These are phyloP conservation scores for Eupithecia pulchellata DNA, from an alignment of 2,888 invertebrate species.

Conservation along the genomic window DNA sequence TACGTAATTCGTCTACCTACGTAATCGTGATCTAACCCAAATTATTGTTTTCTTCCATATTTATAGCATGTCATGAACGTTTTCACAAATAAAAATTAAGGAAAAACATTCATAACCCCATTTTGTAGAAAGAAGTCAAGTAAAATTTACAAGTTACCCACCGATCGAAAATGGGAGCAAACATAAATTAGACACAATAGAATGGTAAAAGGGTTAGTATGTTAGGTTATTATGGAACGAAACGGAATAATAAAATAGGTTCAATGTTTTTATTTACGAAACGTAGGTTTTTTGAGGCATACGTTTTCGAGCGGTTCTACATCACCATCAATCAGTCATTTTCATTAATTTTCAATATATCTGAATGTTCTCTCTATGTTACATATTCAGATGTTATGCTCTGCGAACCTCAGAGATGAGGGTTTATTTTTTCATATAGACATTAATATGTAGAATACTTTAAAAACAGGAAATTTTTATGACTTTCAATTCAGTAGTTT, in stretches of 20 bases:
- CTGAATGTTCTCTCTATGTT: too few relatives aligned
- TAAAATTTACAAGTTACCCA: neutral
- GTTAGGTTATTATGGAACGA: neutral
- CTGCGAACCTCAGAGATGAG: too few relatives aligned
- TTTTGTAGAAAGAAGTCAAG: neutral
- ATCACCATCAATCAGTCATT: too few relatives aligned
- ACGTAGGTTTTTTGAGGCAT: neutral
- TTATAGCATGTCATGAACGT: neutral
- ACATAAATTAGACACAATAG: slow-evolving; percentile 5
- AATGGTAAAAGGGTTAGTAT: neutral
- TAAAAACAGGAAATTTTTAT: too few relatives aligned
- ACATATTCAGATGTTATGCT: too few relatives aligned
- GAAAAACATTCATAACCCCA: neutral
- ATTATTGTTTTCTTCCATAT: neutral
- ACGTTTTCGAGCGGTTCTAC: too few relatives aligned
- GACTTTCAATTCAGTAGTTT: too few relatives aligned
- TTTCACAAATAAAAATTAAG: neutral
- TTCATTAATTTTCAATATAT: too few relatives aligned
- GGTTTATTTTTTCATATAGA: too few relatives aligned
- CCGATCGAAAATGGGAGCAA: neutral
- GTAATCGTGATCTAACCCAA: neutral
- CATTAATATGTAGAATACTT: too few relatives aligned
- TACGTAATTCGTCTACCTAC: neutral
- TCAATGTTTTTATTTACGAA: neutral
- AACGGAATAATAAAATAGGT: neutral